Evolutionary conservation across 2,113 vertebrate species (phyloP).

Genomic region (Podarcis cretensis): DNA sequence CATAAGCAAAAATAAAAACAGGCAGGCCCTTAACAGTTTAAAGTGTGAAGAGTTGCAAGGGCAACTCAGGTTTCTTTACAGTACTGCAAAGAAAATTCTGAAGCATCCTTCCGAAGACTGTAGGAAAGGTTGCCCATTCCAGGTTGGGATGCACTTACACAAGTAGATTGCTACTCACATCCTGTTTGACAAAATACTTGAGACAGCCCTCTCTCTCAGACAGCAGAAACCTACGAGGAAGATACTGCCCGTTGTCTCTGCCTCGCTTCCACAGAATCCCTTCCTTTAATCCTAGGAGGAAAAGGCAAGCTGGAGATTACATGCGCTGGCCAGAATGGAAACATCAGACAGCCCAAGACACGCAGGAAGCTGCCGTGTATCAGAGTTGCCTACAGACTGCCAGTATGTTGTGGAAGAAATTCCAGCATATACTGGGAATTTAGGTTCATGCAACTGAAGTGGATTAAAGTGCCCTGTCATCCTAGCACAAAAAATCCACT

Average conservation of each 20-base stretch:
- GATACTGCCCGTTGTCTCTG: slow-evolving; percentile 88
- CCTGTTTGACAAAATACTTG: slow-evolving; percentile 89
- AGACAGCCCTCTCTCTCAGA: slow-evolving; percentile 86
- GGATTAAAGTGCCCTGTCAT: no score
- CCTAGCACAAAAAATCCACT: no score
- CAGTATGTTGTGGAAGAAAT: no score
- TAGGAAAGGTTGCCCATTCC: fast-evolving
- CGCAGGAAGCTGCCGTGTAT: not conserved
- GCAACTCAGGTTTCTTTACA: not conserved
- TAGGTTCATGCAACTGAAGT: no score
- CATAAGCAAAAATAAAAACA: not conserved
- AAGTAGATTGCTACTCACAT: slow-evolving; percentile 78
- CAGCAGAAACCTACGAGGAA: slow-evolving; percentile 86
- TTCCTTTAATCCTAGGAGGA: slow-evolving; percentile 78
- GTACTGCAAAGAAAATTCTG: not conserved
- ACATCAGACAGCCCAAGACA: not conserved
- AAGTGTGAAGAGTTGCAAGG: not conserved
- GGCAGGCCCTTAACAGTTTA: not conserved
- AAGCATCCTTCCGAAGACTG: not conserved
- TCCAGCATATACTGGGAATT: no score
- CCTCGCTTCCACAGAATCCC: slow-evolving; percentile 89
- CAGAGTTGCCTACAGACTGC: not conserved
- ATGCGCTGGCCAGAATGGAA: fast-evolving
- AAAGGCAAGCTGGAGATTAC: slow-evolving; percentile 35
- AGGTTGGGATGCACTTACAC: slow-evolving; percentile 13